A percentile compares a stretch with the other conserved stretches of the same genome.
Conservation (phyloP, 1,140 invertebrate species). For the Camponotus pennsylvanicus region DNA sequence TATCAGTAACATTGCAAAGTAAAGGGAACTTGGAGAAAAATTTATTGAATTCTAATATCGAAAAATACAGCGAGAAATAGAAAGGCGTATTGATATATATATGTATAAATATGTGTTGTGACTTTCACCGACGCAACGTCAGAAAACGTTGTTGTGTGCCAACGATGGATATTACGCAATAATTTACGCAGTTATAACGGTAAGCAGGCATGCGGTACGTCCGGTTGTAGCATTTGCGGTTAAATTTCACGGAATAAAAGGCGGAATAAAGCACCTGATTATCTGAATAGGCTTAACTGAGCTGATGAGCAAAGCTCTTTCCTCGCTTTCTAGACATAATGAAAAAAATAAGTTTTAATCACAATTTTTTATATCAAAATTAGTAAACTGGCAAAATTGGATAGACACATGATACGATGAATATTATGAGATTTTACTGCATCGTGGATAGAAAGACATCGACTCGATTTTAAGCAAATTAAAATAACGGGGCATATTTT, state of each 20-base stretch:
- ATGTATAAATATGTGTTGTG: not conserved
- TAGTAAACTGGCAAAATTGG: not conserved
- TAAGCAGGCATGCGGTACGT: conserved; percentile 19
- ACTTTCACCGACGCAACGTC: conserved; percentile 41
- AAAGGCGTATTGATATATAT: conserved; percentile 35
- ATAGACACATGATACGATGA: not conserved
- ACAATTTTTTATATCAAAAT: not conserved
- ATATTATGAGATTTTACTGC: too few relatives aligned
- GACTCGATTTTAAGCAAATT: not conserved
- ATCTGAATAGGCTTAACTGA: not conserved
- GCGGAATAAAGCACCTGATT: conserved; percentile 27
- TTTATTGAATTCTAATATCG: not conserved
- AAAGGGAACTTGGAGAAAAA: not conserved
- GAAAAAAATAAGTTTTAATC: not conserved
- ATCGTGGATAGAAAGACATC: too few relatives aligned
- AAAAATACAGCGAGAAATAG: conserved; percentile 34
- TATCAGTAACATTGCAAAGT: not conserved
- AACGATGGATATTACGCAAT: conserved; percentile 38
- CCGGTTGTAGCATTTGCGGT: conserved; percentile 20
- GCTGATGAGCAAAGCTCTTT: conserved; percentile 13
- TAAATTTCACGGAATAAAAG: conserved; percentile 29
- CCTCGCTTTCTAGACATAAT: conserved; percentile 23
- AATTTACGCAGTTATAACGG: conserved; percentile 45
- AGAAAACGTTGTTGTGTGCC: conserved; percentile 18
- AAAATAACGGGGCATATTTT: not conserved